Conservation (phyloP, 2,113 vertebrate genomes). For the Macaca nemestrina region DNA sequence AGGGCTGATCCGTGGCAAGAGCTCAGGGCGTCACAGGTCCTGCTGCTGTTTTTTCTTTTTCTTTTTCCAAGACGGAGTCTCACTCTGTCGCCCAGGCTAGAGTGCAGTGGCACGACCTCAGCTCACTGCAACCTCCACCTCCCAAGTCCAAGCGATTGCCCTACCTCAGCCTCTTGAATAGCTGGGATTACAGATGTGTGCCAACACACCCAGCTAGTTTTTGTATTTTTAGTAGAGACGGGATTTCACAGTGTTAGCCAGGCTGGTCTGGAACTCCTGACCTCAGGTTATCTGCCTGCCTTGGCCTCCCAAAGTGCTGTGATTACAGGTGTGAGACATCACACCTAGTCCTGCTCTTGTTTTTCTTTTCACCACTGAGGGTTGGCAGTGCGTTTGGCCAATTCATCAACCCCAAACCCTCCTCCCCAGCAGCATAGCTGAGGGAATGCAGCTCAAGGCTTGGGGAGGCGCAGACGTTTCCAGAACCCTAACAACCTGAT, state of each 20-base stretch:
- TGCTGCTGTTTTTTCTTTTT: fast-evolving
- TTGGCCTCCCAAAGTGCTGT: background rate
- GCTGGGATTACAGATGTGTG: too few relatives aligned
- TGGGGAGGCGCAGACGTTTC: background rate
- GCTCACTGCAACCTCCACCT: too few relatives aligned
- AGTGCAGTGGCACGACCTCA: too few relatives aligned
- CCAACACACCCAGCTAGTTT: background rate
- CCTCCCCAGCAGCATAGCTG: background rate
- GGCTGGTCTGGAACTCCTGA: background rate
- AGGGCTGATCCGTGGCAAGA: fast-evolving
- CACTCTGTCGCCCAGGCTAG: too few relatives aligned
- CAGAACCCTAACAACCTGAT: background rate
- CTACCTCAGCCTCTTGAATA: too few relatives aligned
- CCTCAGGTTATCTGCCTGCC: background rate
- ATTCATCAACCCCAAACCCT: background rate
- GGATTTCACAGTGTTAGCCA: background rate
- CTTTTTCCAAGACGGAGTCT: background rate
- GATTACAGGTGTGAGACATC: background rate
- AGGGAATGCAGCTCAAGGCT: background rate
- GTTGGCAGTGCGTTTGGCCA: background rate
- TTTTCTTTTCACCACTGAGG: background rate
- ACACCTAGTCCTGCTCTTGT: background rate
- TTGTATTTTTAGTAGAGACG: background rate
- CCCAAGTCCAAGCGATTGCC: too few relatives aligned
- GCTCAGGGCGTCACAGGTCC: background rate